Conservation (phyloP, 2,888 invertebrate genomes). For the Macrophya alboannulata region DNA sequence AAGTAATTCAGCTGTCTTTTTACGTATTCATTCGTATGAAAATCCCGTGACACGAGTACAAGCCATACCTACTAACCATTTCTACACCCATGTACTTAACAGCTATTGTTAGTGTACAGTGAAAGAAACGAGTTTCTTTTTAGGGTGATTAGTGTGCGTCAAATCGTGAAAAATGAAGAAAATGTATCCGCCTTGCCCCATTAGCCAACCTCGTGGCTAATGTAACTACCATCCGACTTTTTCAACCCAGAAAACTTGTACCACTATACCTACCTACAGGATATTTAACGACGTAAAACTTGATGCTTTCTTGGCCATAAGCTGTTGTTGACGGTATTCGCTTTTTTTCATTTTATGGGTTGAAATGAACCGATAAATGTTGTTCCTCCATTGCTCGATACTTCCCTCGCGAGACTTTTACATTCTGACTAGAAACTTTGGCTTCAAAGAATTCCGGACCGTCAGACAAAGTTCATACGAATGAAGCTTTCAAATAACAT, state of each 20-base stretch:
- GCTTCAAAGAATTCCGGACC: not conserved
- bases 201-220: slow-evolving; percentile 22
- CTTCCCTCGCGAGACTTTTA: not conserved
- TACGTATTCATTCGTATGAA: not conserved
- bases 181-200: not conserved
- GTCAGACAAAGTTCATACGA: not conserved
- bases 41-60: not conserved
- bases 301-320: slow-evolving; percentile 7
- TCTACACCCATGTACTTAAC: not conserved
- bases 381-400: not conserved
- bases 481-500: not conserved
- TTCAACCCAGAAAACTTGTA: slow-evolving; percentile 17
- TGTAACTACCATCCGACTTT: slow-evolving; percentile 27
- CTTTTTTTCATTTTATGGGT: not conserved
- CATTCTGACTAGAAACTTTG: not conserved
- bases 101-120: slow-evolving; percentile 1
- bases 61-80: not conserved
- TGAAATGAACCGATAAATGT: not conserved
- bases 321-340: not conserved
- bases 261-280: not conserved
- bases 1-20: not conserved
- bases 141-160: slow-evolving; percentile 24
- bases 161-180: slow-evolving; percentile 34
- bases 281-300: slow-evolving; percentile 38
- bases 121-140: slow-evolving; percentile 24